Evolutionary conservation across 2,888 invertebrate genomes (phyloP), one percentile per base, ranked within the genome.

Genomic region (Drosophila koepferae): DNA sequence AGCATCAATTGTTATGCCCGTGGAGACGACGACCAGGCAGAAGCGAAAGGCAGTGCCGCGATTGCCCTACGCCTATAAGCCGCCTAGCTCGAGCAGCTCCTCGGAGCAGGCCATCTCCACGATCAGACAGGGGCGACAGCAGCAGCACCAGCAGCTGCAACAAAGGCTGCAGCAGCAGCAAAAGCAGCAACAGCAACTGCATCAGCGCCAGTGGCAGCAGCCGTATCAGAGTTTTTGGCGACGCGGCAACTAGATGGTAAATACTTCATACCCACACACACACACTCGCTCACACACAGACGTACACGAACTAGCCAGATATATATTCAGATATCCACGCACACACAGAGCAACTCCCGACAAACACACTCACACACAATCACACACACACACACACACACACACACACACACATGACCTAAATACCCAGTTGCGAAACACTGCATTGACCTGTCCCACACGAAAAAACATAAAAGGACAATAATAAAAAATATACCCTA

Each of bases 141-240:
- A 53, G 20, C 48, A 20, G 16, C 48, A 48, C 8, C 23, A 28
- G 0, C 7, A 49, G 38, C 38, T 14, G 38, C 38, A 38, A 38
- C 38, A 38, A 38, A 38, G 38, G 14, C 38, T 38, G 12, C 38
- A 63, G 12, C 79, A 62, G 48, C 40, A 60, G 18, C 71, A 71
- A 8, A 72, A 71, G 40, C 66, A 64, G 44, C 41, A n/a, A n/a
- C 41, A 41, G n/a, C 41, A 41, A n/a, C 60, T 63, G 41, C 65
- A 51, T 12, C 72, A 73, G 53, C 82, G 62, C 34, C 87, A 67
- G n/a, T 69, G 70, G 38, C 72, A 72, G 23, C 62, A 66, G 23
- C 41, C 62, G 10, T 55, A 48, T 18, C 54, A 63, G 9, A 51
- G 63, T 28, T 55, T 49, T 36, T 87, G 88, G 86, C 72, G 82